Percentiles rank a stretch among this genome's conserved stretches.
These are phyloP conservation scores for Lagopus leucura DNA, from an alignment of 2,113 vertebrate species.

Conservation along the genomic window DNA sequence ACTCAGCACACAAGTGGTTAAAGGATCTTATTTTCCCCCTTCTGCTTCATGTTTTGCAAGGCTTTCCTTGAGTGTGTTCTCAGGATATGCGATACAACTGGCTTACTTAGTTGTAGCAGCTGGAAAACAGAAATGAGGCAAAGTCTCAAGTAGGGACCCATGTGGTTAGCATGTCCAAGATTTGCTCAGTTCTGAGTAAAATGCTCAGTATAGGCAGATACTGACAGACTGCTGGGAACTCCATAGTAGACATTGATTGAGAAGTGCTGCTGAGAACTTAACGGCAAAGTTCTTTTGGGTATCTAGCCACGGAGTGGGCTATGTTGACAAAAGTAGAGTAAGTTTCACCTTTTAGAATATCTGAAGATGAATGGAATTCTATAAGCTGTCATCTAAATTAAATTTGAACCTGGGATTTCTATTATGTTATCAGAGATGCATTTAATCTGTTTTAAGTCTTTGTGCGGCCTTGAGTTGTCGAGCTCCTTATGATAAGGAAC, in stretches of 20 bases:
- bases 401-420: neutral
- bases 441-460: neutral
- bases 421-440: neutral
- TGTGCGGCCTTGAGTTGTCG: neutral
- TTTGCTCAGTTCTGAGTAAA: neutral
- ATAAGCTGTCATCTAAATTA: neutral
- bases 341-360: neutral
- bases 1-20: neutral
- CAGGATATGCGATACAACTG: neutral
- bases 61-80: neutral
- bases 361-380: neutral
- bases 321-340: neutral
- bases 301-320: neutral
- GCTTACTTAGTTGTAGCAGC: neutral
- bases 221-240: neutral
- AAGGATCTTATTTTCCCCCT: neutral
- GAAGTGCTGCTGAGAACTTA: neutral
- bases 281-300: neutral
- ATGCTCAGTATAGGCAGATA: neutral
- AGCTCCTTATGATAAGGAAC: neutral
- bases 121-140: neutral
- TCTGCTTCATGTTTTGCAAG: neutral
- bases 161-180: rapidly evolving
- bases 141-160: neutral
- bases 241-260: neutral